Evolutionary conservation across 2,113 vertebrate species (phyloP).

Genomic region (Hydrolagus affinis): DNA sequence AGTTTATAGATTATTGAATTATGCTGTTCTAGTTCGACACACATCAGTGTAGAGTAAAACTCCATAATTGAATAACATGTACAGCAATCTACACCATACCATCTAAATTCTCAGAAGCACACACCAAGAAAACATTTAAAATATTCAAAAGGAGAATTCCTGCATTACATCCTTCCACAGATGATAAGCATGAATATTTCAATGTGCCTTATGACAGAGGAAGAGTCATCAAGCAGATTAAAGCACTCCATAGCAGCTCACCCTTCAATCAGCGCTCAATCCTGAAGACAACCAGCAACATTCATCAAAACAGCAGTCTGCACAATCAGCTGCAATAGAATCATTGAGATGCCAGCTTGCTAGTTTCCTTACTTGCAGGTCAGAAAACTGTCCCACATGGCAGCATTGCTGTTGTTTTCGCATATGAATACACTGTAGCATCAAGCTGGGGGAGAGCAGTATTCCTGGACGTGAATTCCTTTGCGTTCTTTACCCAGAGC

Average conservation of each 20-base stretch:
- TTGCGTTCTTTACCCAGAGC: no score
- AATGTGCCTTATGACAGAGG: background rate
- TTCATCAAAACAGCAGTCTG: background rate
- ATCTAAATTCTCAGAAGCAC: background rate
- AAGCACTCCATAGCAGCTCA: background rate
- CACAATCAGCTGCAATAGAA: background rate
- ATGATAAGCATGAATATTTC: background rate
- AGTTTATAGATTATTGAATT: background rate
- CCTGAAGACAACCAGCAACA: background rate
- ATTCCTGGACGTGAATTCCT: no score
- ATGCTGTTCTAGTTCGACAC: background rate
- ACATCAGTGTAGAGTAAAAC: background rate
- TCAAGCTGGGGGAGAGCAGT: no score
- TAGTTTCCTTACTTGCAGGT: no score
- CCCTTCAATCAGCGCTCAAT: background rate
- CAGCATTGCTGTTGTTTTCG: no score
- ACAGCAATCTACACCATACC: background rate
- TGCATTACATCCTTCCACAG: background rate
- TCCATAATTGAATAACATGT: background rate
- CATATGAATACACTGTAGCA: no score
- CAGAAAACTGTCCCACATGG: no score
- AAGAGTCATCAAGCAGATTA: background rate
- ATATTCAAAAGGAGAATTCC: background rate
- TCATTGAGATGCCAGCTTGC: no score
- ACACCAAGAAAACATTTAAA: background rate